Percentiles rank a stretch among this genome's conserved stretches.
phyloP scores from a whole-genome alignment of 2,797 vertebrate genomes.

The Sebastes jordani region DNA sequence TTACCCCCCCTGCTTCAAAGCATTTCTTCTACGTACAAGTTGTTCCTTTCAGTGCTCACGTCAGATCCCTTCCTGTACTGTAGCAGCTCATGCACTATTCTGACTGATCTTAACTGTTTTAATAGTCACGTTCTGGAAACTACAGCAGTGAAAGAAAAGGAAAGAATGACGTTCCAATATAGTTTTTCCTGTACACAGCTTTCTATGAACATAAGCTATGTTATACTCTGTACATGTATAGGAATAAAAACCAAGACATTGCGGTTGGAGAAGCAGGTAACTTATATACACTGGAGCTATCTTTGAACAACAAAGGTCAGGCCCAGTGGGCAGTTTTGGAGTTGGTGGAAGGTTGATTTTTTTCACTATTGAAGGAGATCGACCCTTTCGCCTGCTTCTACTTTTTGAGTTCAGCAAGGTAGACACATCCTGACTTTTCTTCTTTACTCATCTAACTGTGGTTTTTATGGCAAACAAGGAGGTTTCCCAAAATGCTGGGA shows the following conservation, averaged over 20 bases:
- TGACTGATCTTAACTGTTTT: conserved; percentile 35
- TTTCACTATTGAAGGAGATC: neutral
- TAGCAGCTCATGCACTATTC: conserved; percentile 55
- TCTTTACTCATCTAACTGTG: neutral
- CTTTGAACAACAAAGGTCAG: neutral
- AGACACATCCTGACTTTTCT: neutral
- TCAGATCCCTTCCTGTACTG: conserved; percentile 22
- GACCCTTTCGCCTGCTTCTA: neutral
- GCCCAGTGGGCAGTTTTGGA: neutral
- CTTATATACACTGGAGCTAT: neutral
- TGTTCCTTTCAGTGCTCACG: conserved; percentile 26
- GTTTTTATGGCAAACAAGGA: neutral
- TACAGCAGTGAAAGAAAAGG: conserved; percentile 13
- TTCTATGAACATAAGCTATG: neutral
- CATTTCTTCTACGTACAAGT: conserved; percentile 8
- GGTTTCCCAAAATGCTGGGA: neutral
- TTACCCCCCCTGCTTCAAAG: neutral
- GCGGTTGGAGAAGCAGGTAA: neutral
- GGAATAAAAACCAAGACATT: neutral
- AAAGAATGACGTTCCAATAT: neutral
- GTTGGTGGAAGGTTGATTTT: neutral
- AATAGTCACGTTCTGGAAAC: conserved; percentile 21
- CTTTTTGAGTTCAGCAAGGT: neutral
- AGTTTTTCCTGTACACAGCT: neutral
- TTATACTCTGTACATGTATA: neutral